Percentiles rank a stretch among this genome's conserved stretches.
Evolutionary conservation across 2,888 invertebrate species (phyloP).

Genomic region (Apotomis betuletana): DNA sequence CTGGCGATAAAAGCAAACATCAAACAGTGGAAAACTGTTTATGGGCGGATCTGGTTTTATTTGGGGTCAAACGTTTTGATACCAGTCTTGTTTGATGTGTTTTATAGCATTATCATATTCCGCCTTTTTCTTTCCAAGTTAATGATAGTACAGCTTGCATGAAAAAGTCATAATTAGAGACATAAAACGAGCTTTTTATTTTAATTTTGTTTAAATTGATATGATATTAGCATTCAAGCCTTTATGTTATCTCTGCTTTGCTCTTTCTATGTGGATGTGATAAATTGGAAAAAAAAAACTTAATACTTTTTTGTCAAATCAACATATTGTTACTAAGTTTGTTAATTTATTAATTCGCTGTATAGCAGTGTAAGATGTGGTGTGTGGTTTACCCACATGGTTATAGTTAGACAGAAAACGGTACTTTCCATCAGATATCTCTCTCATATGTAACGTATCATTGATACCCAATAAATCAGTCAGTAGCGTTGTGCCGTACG

Average conservation of each 20-base stretch:
- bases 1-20: conserved; percentile 64
- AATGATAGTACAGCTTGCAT: conserved; percentile 12
- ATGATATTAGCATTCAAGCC: not conserved
- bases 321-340: not conserved
- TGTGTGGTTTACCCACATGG: not conserved
- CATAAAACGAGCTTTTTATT: conserved; percentile 8
- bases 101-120: conserved; percentile 58
- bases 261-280: not conserved
- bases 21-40: conserved; percentile 64
- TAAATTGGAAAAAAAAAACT: too few relatives aligned
- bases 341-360: not conserved
- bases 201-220: conserved; percentile 2
- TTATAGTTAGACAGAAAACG: not conserved
- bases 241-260: not conserved
- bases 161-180: conserved; percentile 4
- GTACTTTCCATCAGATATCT: not conserved
- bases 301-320: too few relatives aligned
- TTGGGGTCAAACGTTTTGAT: conserved; percentile 71
- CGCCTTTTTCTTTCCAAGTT: conserved; percentile 44
- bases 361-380: not conserved
- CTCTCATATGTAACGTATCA: not conserved
- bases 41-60: conserved; percentile 68
- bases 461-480: conserved; percentile 1
- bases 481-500: not conserved
- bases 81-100: conserved; percentile 72